These are phyloP conservation scores for Vollenhovia emeryi DNA, from an alignment of 1,140 invertebrate species.

Conservation along the genomic window DNA sequence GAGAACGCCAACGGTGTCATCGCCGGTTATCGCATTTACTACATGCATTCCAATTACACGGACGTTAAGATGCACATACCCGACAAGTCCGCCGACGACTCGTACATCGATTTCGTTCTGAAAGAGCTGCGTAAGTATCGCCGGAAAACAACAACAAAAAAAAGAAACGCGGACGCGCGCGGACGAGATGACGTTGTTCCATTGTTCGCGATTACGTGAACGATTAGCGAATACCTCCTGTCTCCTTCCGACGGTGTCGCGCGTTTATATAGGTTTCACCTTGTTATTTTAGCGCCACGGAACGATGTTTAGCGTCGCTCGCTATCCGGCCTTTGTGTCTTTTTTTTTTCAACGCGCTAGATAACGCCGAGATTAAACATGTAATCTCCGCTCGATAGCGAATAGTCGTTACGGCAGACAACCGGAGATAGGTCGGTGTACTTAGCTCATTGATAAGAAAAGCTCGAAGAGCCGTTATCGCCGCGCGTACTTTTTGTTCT, in stretches of 20 bases:
- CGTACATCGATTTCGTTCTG: constrained; percentile 86
- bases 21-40: constrained; percentile 90
- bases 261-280: no score
- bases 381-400: constrained; percentile 43
- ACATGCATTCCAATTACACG: constrained; percentile 89
- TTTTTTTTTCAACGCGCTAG: constrained; percentile 7
- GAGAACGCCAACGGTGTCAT: constrained; percentile 90
- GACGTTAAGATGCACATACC: constrained; percentile 86
- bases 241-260: neutral
- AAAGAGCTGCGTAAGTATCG: constrained; percentile 88
- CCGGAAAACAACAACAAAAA: no score
- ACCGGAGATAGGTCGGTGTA: constrained; percentile 28
- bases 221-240: neutral
- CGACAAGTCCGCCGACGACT: constrained; percentile 82
- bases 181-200: neutral
- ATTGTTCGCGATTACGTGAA: neutral
- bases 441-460: constrained; percentile 56
- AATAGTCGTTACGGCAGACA: constrained; percentile 38
- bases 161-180: no score
- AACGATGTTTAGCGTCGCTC: neutral
- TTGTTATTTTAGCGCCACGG: neutral
- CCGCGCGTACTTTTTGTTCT: neutral
- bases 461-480: constrained; percentile 50
- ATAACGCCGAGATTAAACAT: neutral
- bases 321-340: neutral